phyloP scores from a whole-genome alignment of 2,113 vertebrate genomes.

The Microcebus lehilahytsara region DNA sequence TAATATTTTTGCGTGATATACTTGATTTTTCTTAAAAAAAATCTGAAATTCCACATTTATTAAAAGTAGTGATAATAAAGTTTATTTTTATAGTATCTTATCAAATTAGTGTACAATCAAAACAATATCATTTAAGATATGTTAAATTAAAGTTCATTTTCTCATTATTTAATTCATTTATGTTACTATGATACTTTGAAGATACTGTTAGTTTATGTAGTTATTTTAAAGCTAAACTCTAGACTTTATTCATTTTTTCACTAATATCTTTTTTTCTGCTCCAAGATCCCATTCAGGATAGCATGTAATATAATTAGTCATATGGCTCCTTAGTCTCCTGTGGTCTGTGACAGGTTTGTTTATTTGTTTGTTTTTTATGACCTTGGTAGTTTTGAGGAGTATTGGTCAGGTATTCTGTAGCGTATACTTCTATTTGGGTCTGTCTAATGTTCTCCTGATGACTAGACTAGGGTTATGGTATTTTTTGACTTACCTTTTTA shows the following conservation, averaged over 20 bases:
- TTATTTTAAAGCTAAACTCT: not conserved
- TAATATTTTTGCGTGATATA: not conserved
- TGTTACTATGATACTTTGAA: not conserved
- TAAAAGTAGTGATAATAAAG: conserved; percentile 14
- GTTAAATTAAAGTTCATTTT: not conserved
- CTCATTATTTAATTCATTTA: not conserved
- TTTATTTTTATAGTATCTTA: conserved; percentile 24
- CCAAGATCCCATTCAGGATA: not conserved
- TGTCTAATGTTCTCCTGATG: not conserved
- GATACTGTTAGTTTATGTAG: not conserved
- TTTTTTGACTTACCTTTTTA: not conserved
- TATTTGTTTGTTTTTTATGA: not conserved
- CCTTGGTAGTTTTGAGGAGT: not conserved
- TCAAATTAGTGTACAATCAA: not conserved
- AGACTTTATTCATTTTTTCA: not conserved
- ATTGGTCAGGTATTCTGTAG: not conserved
- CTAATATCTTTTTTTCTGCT: not conserved
- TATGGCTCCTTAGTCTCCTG: not conserved
- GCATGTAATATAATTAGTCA: not conserved
- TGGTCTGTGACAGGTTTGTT: not conserved
- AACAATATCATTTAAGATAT: not conserved
- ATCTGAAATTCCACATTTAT: not conserved
- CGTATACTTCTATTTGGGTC: not conserved
- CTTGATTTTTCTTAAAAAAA: not conserved
- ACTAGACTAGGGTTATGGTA: not conserved